A percentile compares a stretch with the other conserved stretches of the same genome.
Evolutionary conservation across 2,113 vertebrate genomes (phyloP).

Genomic region (Vimba vimba): DNA sequence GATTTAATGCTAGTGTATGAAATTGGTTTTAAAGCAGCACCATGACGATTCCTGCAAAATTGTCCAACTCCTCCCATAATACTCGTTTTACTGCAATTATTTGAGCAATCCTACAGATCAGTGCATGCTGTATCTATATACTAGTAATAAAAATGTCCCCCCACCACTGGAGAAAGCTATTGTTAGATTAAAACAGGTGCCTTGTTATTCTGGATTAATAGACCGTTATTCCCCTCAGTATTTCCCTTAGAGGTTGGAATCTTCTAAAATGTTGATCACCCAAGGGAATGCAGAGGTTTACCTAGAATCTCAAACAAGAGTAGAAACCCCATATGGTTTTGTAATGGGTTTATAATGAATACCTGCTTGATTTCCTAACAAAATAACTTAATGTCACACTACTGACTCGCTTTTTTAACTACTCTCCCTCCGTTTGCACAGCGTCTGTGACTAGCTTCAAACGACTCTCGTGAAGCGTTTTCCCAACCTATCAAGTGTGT

Average conservation of each 20-base stretch:
- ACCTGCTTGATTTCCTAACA: constrained; percentile 69
- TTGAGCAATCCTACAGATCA: constrained; percentile 30
- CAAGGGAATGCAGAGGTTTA: constrained; percentile 14
- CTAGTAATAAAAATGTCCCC: constrained; percentile 44
- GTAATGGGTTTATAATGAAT: constrained; percentile 76
- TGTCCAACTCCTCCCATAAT: constrained; percentile 55
- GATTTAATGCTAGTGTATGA: constrained; percentile 68
- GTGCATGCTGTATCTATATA: constrained; percentile 35
- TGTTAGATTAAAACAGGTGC: constrained; percentile 43
- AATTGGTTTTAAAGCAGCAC: constrained; percentile 67
- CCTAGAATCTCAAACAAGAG: constrained; percentile 41
- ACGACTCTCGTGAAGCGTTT: constrained; percentile 11
- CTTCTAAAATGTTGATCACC: constrained; percentile 34
- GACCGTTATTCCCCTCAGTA: constrained; percentile 24
- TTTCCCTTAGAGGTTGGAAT: constrained; percentile 24
- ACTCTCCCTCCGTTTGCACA: constrained; percentile 13
- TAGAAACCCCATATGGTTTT: constrained; percentile 46
- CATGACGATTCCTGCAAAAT: constrained; percentile 62
- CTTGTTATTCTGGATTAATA: constrained; percentile 52
- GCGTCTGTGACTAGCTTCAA: constrained; percentile 30
- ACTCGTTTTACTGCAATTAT: constrained; percentile 16
- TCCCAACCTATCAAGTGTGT: constrained; percentile 37
- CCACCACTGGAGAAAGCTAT: constrained; percentile 32
- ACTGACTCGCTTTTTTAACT: constrained; percentile 30
- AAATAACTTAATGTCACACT: constrained; percentile 49